Evolutionary conservation across 2,797 vertebrate genomes (phyloP), one percentile per base, ranked within the genome.

Genomic region (Luscinia megarhynchos): DNA sequence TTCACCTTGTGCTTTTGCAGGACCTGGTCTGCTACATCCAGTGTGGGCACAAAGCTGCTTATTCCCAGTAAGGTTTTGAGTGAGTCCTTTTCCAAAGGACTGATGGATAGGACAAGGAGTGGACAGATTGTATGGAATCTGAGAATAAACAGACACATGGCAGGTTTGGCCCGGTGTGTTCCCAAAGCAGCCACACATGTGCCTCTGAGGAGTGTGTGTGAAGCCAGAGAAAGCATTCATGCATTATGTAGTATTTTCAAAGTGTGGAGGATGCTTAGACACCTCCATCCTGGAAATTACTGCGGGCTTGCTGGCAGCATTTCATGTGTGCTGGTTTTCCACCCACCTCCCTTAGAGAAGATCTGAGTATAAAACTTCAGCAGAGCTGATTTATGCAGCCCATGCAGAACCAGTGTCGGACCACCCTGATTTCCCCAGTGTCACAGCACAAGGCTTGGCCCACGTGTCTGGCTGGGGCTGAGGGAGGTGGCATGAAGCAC

Each of bases 231-330:
- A 80, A 70, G 89, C 76, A 75, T 83, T 95, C 90, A 92, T 95
- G 54, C 89, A 93, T 93, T 92, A 93, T 95, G 94, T 83, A 92
- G 96, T 93, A 94, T 93, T 92, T 85, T 75, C 10, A 6, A 84
- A 91, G 82, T 78, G 91, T 87, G 93, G 90, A 89, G 94, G 84
- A 84, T 86, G 94, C 94, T 92, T 63, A 74, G 68, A 95, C 94
- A 95, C 93, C 92, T 95, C 79, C 87, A 53, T 68, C 54, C 78
- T 94, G 89, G 68, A 95, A 95, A 94, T 83, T 75, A 85, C 55
- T 93, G 92, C 2, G 2, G 75, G 62, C 77, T 89, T 69, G 66
- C 87, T 94, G 85, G 93, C 94, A 96, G 83, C 43, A 0, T 95
- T 81, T 83, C 70, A 20, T 57, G 24, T 43, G 9, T 76, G 76